These are phyloP conservation scores for Condylura cristata DNA, from an alignment of 2,113 vertebrate genomes.

Conservation along the genomic window DNA sequence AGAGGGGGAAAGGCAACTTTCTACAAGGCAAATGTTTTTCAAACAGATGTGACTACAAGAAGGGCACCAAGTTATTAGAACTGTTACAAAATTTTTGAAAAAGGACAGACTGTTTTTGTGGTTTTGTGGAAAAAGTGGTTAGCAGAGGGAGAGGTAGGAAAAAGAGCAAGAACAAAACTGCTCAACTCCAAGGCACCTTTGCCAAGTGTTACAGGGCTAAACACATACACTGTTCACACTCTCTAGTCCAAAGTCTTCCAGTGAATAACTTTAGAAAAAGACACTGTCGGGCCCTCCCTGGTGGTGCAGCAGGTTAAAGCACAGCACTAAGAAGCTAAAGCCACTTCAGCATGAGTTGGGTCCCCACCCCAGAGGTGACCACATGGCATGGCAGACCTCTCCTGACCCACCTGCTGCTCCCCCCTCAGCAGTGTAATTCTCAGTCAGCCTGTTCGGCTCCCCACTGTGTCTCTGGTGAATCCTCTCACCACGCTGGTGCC, in stretches of 20 bases:
- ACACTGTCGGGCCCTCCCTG: too few relatives aligned
- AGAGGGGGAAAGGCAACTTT: neutral
- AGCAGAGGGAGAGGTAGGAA: neutral
- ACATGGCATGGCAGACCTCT: too few relatives aligned
- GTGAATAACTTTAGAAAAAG: neutral
- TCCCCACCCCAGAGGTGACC: too few relatives aligned
- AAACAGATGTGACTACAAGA: neutral
- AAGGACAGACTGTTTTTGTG: neutral
- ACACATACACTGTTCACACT: neutral
- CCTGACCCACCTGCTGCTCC: too few relatives aligned
- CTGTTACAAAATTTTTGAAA: neutral
- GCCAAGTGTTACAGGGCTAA: neutral
- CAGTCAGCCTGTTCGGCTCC: too few relatives aligned
- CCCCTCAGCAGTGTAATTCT: too few relatives aligned
- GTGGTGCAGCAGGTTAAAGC: too few relatives aligned
- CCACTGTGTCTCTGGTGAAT: too few relatives aligned
- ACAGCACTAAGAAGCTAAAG: too few relatives aligned
- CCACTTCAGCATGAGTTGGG: too few relatives aligned
- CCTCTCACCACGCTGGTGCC: too few relatives aligned
- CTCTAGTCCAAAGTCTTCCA: neutral
- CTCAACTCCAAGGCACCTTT: neutral
- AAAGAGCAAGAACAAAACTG: neutral
- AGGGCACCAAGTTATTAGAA: neutral
- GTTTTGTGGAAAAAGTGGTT: accelerated
- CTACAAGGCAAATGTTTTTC: neutral